Conservation (phyloP, 2,888 invertebrate species). For the Gymnocheta viridis region DNA sequence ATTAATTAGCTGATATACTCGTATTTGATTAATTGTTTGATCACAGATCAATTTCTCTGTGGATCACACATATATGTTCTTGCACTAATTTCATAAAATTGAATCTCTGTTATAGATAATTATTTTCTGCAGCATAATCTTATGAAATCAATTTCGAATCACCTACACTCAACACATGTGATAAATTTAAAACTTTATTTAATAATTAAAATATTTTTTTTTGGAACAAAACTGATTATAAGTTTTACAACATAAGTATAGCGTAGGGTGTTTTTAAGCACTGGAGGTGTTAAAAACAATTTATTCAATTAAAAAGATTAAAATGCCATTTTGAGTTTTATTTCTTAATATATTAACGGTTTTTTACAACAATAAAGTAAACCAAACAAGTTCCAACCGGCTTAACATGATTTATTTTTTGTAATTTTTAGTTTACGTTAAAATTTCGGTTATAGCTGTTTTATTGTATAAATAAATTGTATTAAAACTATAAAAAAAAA, state of each 20-base stretch:
- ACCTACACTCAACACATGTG: not conserved
- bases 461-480: not conserved
- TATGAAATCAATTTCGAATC: too few species aligned
- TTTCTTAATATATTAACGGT: not conserved
- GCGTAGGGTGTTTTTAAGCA: not conserved
- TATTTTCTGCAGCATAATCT: not conserved
- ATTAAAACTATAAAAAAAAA: not conserved
- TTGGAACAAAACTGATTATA: too few species aligned
- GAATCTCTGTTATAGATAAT: too few species aligned
- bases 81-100: too few species aligned
- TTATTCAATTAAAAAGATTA: constrained; percentile 12
- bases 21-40: too few species aligned
- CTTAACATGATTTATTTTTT: not conserved
- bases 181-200: not conserved
- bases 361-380: not conserved
- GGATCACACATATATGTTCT: too few species aligned
- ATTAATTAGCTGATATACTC: too few species aligned
- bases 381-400: constrained; percentile 19
- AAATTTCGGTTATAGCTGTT: not conserved
- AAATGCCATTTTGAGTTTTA: not conserved
- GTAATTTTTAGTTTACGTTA: not conserved
- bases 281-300: constrained; percentile 23
- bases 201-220: not conserved
- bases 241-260: not conserved
- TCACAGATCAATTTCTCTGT: too few species aligned